Conservation (phyloP, 1,140 invertebrate species). For the Hermetia illucens region DNA sequence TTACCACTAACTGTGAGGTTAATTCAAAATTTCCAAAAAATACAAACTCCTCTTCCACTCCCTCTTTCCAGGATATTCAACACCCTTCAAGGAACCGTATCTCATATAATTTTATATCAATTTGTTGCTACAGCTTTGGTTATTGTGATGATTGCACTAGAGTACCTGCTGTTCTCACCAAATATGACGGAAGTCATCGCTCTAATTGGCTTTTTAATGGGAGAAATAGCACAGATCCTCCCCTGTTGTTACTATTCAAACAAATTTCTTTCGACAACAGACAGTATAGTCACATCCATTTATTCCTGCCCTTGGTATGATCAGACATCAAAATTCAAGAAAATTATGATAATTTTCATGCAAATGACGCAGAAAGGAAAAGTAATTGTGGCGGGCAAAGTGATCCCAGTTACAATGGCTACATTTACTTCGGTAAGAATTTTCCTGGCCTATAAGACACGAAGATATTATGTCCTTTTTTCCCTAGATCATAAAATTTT, state of each 20-base stretch:
- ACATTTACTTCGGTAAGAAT: slow-evolving; percentile 7
- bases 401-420: slow-evolving; percentile 8
- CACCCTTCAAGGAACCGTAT: slow-evolving; percentile 5
- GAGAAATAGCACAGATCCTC: slow-evolving; percentile 4
- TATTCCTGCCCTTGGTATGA: slow-evolving; percentile 8
- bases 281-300: slow-evolving; percentile 6
- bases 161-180: slow-evolving; percentile 5
- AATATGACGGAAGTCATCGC: slow-evolving; percentile 5
- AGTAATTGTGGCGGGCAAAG: slow-evolving; percentile 5
- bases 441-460: too few relatives aligned
- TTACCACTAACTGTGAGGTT: neutral
- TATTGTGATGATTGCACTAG: slow-evolving; percentile 5
- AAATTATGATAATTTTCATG: slow-evolving; percentile 10
- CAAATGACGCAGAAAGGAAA: slow-evolving; percentile 7
- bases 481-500: too few relatives aligned
- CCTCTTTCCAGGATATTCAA: slow-evolving; percentile 6
- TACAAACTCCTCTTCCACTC: too few relatives aligned
- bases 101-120: slow-evolving; percentile 6
- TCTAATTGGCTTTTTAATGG: slow-evolving; percentile 2
- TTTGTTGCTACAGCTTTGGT: slow-evolving; percentile 7
- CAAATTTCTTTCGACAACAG: slow-evolving; percentile 3
- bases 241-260: slow-evolving; percentile 8
- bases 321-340: slow-evolving; percentile 6
- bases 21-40: too few relatives aligned
- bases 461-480: too few relatives aligned